These are phyloP conservation scores for Carollia perspicillata DNA, from an alignment of 2,113 vertebrate species.

Conservation along the genomic window DNA sequence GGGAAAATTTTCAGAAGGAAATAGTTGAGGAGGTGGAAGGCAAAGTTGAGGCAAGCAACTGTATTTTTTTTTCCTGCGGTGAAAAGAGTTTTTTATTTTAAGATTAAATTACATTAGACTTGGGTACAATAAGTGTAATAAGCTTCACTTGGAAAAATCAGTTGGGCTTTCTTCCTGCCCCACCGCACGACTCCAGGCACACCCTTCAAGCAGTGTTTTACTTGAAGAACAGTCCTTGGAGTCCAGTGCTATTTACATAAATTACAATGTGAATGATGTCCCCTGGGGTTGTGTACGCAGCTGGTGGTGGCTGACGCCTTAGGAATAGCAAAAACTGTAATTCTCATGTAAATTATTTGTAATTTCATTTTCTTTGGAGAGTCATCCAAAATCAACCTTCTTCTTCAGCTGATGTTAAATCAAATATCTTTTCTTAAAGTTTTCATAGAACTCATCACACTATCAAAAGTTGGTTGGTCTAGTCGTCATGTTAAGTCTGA, in stretches of 20 bases:
- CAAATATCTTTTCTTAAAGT: background rate
- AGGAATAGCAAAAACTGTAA: background rate
- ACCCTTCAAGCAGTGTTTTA: fast-evolving
- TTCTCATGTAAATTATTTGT: background rate
- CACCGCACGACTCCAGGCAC: fast-evolving
- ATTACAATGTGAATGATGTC: no score
- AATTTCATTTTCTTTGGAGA: background rate
- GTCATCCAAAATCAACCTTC: background rate
- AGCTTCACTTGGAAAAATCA: background rate
- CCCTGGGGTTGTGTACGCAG: background rate
- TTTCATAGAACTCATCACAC: background rate
- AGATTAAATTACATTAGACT: background rate
- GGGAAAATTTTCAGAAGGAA: background rate
- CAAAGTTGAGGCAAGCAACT: background rate
- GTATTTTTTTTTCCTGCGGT: background rate
- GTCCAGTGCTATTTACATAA: background rate
- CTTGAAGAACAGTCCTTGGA: background rate
- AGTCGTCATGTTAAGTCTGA: background rate
- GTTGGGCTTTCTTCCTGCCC: background rate
- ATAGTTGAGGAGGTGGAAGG: background rate
- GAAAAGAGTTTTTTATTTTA: background rate
- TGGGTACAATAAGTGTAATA: background rate
- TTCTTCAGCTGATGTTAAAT: background rate
- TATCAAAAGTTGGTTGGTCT: background rate
- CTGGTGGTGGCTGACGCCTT: background rate